A percentile compares a stretch with the other conserved stretches of the same genome.
phyloP scores from a whole-genome alignment of 2,888 invertebrate species.

The Eilema griseolum region DNA sequence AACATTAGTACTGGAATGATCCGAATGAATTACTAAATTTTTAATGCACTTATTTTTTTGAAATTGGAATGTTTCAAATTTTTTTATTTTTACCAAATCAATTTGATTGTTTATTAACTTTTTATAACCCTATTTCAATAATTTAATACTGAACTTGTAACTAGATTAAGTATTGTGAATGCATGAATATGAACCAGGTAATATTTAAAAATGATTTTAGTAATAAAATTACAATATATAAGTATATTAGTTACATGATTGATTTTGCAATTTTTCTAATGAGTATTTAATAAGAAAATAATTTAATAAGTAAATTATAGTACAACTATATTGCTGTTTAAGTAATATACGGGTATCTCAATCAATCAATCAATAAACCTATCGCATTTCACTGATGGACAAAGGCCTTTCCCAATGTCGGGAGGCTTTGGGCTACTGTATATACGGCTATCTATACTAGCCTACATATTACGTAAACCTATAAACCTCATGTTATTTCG shows the following conservation, averaged over 20 bases:
- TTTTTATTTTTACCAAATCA: neutral
- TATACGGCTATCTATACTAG: too few relatives aligned
- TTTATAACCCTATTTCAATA: neutral
- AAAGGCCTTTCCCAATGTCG: too few relatives aligned
- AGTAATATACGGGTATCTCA: neutral
- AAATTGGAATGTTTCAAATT: neutral
- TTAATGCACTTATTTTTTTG: neutral
- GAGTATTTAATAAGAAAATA: neutral
- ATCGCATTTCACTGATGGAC: too few relatives aligned
- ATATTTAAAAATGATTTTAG: neutral
- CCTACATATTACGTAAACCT: too few relatives aligned
- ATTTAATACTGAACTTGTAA: neutral
- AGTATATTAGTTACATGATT: neutral
- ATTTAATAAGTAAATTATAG: neutral
- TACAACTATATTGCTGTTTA: neutral
- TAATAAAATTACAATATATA: neutral
- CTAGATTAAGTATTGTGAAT: slow-evolving; percentile 9
- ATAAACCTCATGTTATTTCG: too few relatives aligned
- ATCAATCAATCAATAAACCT: too few relatives aligned
- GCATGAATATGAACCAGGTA: slow-evolving; percentile 10
- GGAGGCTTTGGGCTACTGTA: too few relatives aligned
- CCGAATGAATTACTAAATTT: neutral
- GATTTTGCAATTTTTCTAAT: neutral
- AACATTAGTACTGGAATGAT: neutral
- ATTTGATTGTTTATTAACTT: neutral